Conservation (phyloP, 2,113 vertebrate species). For the Saguinus imperator region DNA sequence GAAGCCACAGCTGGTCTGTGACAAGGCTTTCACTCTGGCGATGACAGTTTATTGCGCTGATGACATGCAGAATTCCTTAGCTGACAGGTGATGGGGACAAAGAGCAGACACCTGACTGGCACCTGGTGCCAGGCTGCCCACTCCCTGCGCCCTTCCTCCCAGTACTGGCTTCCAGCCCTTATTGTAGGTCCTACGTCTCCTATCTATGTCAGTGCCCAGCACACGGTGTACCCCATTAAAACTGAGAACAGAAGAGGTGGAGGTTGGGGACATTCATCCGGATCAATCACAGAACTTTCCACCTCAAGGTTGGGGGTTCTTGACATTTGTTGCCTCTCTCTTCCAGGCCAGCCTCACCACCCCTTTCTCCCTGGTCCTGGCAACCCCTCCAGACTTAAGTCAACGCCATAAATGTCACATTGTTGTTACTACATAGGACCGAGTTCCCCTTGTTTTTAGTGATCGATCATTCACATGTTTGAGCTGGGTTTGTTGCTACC, state of each 20-base stretch:
- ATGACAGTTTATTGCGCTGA: not conserved
- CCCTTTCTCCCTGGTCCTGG: not conserved
- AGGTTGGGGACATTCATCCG: not conserved
- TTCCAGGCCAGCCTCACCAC: not conserved
- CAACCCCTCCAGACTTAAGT: not conserved
- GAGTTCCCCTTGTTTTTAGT: not conserved
- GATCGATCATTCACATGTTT: not conserved
- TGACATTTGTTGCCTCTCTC: not conserved
- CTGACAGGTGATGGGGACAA: slow-evolving; percentile 55
- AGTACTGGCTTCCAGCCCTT: not conserved
- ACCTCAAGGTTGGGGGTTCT: not conserved
- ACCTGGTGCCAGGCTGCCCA: not conserved
- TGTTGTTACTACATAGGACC: not conserved
- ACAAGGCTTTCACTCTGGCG: not conserved
- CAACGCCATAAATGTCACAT: not conserved
- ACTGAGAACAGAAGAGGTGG: not conserved
- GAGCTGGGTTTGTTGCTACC: not conserved
- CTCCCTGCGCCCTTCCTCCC: not conserved
- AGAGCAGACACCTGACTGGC: slow-evolving; percentile 3
- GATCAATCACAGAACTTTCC: not conserved
- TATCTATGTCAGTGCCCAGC: not conserved
- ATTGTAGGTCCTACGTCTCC: not conserved
- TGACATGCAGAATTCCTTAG: not conserved
- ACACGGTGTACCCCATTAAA: not conserved
- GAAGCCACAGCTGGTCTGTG: not conserved